phyloP scores from a whole-genome alignment of 2,113 vertebrate genomes.

The Ictalurus punctatus region DNA sequence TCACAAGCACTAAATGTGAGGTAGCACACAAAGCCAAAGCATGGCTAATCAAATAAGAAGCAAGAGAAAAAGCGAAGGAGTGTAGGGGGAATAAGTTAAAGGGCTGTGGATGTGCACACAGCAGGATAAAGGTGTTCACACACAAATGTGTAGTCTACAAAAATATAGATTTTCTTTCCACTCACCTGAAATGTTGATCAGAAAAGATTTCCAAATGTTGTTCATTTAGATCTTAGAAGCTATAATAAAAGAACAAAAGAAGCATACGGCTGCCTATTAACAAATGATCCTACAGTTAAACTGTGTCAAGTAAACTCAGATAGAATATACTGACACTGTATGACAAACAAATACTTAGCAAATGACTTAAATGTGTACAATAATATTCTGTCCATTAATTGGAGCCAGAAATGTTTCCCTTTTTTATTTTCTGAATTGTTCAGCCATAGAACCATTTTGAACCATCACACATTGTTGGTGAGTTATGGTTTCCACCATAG shows the following conservation, averaged over 20 bases:
- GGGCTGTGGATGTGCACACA: constrained; percentile 18
- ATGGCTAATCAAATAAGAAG: constrained; percentile 54
- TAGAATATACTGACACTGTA: not conserved
- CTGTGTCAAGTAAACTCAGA: not conserved
- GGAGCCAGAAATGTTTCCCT: not conserved
- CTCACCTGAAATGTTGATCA: not conserved
- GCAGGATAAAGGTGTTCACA: constrained; percentile 11
- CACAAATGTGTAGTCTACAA: constrained; percentile 20
- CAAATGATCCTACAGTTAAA: not conserved
- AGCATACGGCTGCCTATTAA: not conserved
- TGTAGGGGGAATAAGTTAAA: constrained; percentile 42
- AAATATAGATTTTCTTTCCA: not conserved
- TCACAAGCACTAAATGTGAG: constrained; percentile 42
- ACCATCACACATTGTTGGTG: not conserved
- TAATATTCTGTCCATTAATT: not conserved
- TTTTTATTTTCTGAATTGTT: not conserved
- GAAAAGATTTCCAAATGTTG: not conserved
- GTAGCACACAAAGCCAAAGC: constrained; percentile 40
- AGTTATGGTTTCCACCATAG: not conserved
- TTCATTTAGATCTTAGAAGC: not conserved
- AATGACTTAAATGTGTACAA: not conserved
- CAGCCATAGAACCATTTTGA: not conserved
- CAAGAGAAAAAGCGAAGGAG: constrained; percentile 46
- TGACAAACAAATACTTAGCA: not conserved
- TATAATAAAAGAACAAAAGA: not conserved